Base-by-base conservation (phyloP, 2,113 vertebrate species). In the Catharus minimus region DNA sequence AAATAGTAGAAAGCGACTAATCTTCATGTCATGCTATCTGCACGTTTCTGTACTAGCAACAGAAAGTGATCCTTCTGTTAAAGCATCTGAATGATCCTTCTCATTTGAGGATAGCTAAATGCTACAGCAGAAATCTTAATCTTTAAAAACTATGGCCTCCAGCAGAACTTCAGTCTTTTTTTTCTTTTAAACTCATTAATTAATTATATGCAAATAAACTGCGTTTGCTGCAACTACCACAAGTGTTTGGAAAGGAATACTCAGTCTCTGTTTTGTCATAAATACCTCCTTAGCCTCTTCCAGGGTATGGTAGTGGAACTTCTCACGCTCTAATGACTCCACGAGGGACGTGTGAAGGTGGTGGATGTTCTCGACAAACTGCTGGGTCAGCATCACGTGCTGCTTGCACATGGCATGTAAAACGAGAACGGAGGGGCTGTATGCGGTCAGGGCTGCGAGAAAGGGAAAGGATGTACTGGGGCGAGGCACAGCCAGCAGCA, bases 281-380 rank as follows among this genome's bases (percentile, higher is more conserved):
- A 73, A 91, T 96, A 99, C 99, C 98, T 98, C 96, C 64, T 97
- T 97, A 52, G 98, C 95, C 46, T 99, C 98, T 87, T 98, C 97
- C 95, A 99, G 96, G 3, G 97, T 99, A 22, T 98, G 99, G 97
- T 99, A 99, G 89, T 96, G 98, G 97, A 98, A 99, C 17, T 93
- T 47, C 19, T 98, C 98, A 0, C 61, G 81, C 9, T 98, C 98
- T 23, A 99, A 77, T 2, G 97, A 97, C 69, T 82, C 96, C 82
- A 99, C 84, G 0, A 98, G 85, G 22, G 97, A 95, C 3, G 47
- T 10, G 72, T 99, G 98, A 49, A 98, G 97, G 17, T 93, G 96
- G 7, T 95, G 97, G 80, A 92, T 92, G 66, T 96, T 96, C 55
- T 98, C 84, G 0, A 98, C 86, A 66, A 98, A 98, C 49, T 93